phyloP scores from a whole-genome alignment of 2,797 vertebrate genomes.

The Poeciliopsis presidionis region DNA sequence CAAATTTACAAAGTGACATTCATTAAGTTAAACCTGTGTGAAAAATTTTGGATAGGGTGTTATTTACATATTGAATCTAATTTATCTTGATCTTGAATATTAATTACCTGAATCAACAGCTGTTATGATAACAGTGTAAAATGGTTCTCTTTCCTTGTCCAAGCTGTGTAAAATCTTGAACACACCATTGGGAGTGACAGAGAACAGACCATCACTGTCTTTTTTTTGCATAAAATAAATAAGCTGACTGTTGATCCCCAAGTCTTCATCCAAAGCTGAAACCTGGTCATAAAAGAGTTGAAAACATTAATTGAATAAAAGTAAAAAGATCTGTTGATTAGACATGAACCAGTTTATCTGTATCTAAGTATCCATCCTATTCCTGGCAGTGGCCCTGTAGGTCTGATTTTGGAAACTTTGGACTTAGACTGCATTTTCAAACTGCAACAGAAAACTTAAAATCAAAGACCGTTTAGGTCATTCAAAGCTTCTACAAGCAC shows the following conservation, averaged over 20 bases:
- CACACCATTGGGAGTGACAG: slow-evolving; percentile 69
- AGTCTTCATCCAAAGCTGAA: slow-evolving; percentile 78
- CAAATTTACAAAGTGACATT: slow-evolving; percentile 30
- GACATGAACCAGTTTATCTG: neutral
- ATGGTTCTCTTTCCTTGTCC: slow-evolving; percentile 73
- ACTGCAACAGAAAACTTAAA: neutral
- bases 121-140: slow-evolving; percentile 65
- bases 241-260: slow-evolving; percentile 74
- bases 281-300: slow-evolving; percentile 60
- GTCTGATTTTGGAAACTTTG: neutral
- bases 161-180: slow-evolving; percentile 71
- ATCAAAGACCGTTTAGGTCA: neutral
- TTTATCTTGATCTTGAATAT: neutral
- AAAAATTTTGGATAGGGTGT: neutral
- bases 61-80: neutral
- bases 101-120: slow-evolving; percentile 81
- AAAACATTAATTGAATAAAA: neutral
- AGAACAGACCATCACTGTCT: slow-evolving; percentile 69
- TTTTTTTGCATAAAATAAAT: slow-evolving; percentile 69
- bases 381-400: neutral
- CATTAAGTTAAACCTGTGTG: slow-evolving; percentile 9
- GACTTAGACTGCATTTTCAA: neutral
- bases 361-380: neutral
- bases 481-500: neutral
- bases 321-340: neutral